phyloP scores from a whole-genome alignment of 2,113 vertebrate genomes.

The Eupsittula cactorum region DNA sequence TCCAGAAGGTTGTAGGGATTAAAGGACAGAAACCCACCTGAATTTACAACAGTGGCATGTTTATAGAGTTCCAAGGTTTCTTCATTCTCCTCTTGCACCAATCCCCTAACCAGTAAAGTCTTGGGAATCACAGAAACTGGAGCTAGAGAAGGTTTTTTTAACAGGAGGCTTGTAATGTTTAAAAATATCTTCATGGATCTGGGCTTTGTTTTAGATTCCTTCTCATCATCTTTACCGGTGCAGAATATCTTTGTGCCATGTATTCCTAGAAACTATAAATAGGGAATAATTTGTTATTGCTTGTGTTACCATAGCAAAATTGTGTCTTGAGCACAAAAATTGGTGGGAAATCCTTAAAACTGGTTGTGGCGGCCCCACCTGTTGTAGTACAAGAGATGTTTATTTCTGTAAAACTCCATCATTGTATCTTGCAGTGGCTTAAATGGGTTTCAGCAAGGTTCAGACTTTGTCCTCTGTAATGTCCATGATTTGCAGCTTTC shows the following conservation, averaged over 20 bases:
- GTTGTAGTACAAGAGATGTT: background rate
- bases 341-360: background rate
- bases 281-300: background rate
- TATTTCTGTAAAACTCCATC: background rate
- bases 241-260: background rate
- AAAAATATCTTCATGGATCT: background rate
- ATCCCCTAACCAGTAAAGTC: background rate
- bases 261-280: background rate
- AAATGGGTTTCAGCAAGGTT: background rate
- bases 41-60: background rate
- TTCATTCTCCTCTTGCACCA: background rate
- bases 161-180: background rate
- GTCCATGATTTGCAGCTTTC: background rate
- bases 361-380: background rate
- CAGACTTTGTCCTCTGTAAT: background rate
- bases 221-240: background rate
- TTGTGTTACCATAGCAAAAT: fast-evolving
- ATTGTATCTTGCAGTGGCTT: background rate
- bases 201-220: background rate
- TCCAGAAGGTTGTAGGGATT: background rate
- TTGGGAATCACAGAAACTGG: background rate
- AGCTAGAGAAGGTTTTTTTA: background rate
- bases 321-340: background rate
- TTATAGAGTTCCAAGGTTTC: background rate
- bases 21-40: background rate